These are phyloP conservation scores for Onychomys leucogaster DNA, from an alignment of 2,797 vertebrate species.

Conservation along the genomic window DNA sequence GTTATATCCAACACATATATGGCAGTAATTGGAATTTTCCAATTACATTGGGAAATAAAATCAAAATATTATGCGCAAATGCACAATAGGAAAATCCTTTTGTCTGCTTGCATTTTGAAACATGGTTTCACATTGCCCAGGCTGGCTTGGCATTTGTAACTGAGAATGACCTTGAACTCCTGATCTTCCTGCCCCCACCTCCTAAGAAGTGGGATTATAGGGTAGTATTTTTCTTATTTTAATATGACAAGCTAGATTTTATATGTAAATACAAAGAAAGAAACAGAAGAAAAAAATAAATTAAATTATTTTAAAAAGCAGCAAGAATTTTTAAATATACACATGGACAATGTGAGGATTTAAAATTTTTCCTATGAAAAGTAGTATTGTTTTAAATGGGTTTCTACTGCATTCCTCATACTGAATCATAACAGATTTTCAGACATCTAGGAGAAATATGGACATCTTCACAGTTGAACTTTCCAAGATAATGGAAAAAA, in stretches of 20 bases:
- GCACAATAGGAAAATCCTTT: not conserved
- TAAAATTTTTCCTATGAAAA: not conserved
- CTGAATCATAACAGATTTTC: not conserved
- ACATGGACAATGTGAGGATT: not conserved
- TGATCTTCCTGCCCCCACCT: not conserved
- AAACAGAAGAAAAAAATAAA: not conserved
- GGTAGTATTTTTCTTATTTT: not conserved
- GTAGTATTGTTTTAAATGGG: slow-evolving; percentile 13
- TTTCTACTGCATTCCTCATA: slow-evolving; percentile 26
- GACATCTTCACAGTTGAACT: not conserved
- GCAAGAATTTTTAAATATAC: slow-evolving; percentile 10
- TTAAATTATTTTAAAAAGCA: not conserved
- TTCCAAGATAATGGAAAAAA: slow-evolving; percentile 32
- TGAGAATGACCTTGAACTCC: not conserved
- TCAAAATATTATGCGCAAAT: slow-evolving; percentile 46
- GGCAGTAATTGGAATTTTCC: slow-evolving; percentile 23
- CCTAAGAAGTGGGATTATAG: not conserved
- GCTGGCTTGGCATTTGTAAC: not conserved
- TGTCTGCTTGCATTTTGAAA: not conserved
- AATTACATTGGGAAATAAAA: slow-evolving; percentile 44
- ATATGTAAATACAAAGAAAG: not conserved
- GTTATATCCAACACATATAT: not conserved
- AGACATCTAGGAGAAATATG: not conserved
- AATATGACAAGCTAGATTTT: slow-evolving; percentile 50
- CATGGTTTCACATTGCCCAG: not conserved